Evolutionary conservation across 2,113 vertebrate genomes (phyloP).

Genomic region (Prionailurus bengalensis): DNA sequence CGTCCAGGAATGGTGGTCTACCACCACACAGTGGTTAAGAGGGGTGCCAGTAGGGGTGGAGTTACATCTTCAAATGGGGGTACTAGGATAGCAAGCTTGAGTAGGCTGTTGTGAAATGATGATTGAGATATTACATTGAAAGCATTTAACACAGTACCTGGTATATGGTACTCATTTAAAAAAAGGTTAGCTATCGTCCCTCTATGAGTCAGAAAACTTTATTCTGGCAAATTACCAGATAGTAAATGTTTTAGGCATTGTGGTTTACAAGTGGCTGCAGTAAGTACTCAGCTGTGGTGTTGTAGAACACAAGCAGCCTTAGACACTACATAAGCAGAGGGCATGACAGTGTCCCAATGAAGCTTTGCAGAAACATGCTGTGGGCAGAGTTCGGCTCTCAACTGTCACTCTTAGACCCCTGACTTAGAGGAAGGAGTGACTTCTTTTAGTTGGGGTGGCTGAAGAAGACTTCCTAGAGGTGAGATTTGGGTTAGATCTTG

Average conservation of each 20-base stretch:
- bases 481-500: background rate
- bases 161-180: background rate
- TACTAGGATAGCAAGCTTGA: background rate
- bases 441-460: background rate
- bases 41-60: background rate
- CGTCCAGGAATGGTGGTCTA: background rate
- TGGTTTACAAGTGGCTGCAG: background rate
- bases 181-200: background rate
- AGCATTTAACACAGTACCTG: background rate
- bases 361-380: background rate
- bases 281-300: background rate
- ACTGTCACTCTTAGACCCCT: background rate
- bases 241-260: background rate
- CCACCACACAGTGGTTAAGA: background rate
- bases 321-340: fast-evolving
- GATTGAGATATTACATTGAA: background rate
- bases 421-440: background rate
- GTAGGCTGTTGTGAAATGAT: background rate
- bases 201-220: background rate
- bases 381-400: background rate
- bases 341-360: background rate
- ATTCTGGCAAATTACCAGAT: background rate
- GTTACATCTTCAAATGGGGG: background rate
- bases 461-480: background rate
- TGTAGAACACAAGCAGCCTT: background rate